phyloP scores from a whole-genome alignment of 2,797 vertebrate species.

The Enteromius treurensis region DNA sequence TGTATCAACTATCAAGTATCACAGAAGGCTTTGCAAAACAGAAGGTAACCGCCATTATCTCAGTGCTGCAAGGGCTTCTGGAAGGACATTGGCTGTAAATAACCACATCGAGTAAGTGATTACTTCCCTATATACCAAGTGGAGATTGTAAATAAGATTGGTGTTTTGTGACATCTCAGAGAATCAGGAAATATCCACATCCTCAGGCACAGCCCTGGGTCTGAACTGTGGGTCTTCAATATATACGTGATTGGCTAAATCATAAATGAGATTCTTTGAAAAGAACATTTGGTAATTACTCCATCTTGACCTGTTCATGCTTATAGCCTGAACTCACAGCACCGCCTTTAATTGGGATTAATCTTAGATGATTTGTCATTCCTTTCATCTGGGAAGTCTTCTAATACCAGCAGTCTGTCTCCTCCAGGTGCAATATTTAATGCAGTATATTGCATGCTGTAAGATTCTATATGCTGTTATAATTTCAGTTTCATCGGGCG shows the following conservation, averaged over 20 bases:
- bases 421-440: background rate
- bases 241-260: background rate
- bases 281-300: slow-evolving; percentile 40
- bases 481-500: background rate
- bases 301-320: slow-evolving; percentile 26
- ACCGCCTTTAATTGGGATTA: slow-evolving; percentile 25
- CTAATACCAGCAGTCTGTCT: background rate
- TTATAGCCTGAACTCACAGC: slow-evolving; percentile 31
- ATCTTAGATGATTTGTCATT: slow-evolving; percentile 16
- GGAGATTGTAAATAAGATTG: slow-evolving; percentile 10
- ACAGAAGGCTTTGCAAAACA: slow-evolving; percentile 4
- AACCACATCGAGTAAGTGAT: slow-evolving; percentile 35
- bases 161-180: slow-evolving; percentile 31
- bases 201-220: background rate
- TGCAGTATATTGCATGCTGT: background rate
- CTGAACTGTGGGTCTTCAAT: background rate
- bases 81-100: slow-evolving; percentile 19
- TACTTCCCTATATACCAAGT: slow-evolving; percentile 39
- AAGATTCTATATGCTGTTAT: background rate
- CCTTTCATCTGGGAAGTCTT: slow-evolving; percentile 1
- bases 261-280: slow-evolving; percentile 43
- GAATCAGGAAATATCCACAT: slow-evolving; percentile 11
- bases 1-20: background rate
- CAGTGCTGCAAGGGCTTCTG: slow-evolving; percentile 3
- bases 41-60: background rate